Evolutionary conservation across 1,140 invertebrate genomes (phyloP).

Genomic region (Diprion similis): DNA sequence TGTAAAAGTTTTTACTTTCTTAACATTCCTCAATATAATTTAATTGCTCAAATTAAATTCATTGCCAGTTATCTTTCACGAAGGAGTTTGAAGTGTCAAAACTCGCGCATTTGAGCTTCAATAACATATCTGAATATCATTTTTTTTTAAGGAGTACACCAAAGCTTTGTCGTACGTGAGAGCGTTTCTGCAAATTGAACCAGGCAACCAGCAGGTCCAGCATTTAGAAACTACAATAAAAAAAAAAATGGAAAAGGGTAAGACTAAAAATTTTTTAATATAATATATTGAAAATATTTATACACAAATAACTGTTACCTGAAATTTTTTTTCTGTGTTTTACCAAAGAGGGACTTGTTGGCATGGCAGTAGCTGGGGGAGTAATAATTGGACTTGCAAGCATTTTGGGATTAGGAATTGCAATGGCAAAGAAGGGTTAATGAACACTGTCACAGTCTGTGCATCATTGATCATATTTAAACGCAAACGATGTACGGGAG

Average conservation of each 20-base stretch:
- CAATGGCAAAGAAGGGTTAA: constrained; percentile 67
- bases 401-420: constrained; percentile 80
- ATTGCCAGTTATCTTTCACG: too few species aligned
- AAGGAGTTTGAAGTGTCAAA: too few species aligned
- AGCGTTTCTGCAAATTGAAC: constrained; percentile 86
- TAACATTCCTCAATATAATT: constrained; percentile 8
- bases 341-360: constrained; percentile 79
- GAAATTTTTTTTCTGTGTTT: constrained; percentile 30
- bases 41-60: background rate
- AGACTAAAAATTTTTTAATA: background rate
- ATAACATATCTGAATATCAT: too few species aligned
- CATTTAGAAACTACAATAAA: constrained; percentile 82
- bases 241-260: constrained; percentile 86
- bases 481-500: too few species aligned
- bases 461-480: too few species aligned
- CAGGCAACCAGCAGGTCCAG: constrained; percentile 89
- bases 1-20: background rate
- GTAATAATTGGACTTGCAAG: constrained; percentile 81
- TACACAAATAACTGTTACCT: background rate
- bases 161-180: constrained; percentile 84
- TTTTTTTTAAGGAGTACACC: constrained; percentile 74
- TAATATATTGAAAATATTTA: constrained; percentile 12
- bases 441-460: background rate
- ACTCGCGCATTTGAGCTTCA: too few species aligned
- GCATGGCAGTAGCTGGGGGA: constrained; percentile 87